Evolutionary conservation across 1,140 invertebrate genomes (phyloP).

Genomic region (Idris sp.): DNA sequence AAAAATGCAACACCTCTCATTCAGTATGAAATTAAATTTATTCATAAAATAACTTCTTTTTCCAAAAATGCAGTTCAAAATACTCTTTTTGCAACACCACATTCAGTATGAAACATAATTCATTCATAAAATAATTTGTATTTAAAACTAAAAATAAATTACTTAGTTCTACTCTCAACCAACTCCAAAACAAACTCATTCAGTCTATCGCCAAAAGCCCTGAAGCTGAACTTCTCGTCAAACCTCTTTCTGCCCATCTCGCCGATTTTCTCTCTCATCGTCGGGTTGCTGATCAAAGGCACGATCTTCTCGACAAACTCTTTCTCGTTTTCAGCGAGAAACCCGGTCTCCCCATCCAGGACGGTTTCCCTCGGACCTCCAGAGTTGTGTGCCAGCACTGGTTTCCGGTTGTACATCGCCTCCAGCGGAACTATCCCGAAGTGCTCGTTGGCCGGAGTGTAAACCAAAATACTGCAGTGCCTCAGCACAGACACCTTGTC

Average conservation of each 20-base stretch:
- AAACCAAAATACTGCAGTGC: conserved; percentile 88
- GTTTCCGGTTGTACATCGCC: conserved; percentile 96
- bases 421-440: conserved; percentile 99
- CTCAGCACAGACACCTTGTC: conserved; percentile 90
- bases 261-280: conserved; percentile 81
- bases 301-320: conserved; percentile 90
- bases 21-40: no score
- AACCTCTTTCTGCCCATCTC: conserved; percentile 80
- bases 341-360: conserved; percentile 92
- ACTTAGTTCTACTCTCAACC: conserved; percentile 26
- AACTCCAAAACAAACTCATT: conserved; percentile 76
- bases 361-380: conserved; percentile 98
- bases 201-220: conserved; percentile 81
- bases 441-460: conserved; percentile 98
- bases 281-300: conserved; percentile 81
- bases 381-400: conserved; percentile 96
- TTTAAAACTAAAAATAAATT: conserved; percentile 14
- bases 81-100: no score
- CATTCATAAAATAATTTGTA: conserved; percentile 30
- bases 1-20: background rate
- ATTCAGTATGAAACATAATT: conserved; percentile 5
- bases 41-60: conserved; percentile 27
- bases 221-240: conserved; percentile 82
- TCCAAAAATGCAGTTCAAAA: no score
- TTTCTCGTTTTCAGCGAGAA: conserved; percentile 85